These are phyloP conservation scores for Thereuonema tuberculata DNA, from an alignment of 1,140 invertebrate species.

Conservation along the genomic window DNA sequence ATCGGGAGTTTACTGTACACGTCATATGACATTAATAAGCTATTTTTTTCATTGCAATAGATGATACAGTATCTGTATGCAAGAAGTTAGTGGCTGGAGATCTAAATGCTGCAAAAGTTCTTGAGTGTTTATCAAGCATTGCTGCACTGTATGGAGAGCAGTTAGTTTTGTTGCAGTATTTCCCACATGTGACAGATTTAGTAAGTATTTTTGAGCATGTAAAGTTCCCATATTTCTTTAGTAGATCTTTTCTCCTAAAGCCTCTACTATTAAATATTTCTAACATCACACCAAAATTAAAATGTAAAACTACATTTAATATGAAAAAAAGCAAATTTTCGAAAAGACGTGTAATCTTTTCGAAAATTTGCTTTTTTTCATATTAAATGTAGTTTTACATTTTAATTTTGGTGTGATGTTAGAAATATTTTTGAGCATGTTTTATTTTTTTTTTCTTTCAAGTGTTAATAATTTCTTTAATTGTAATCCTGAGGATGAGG, in stretches of 20 bases:
- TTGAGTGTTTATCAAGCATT: conserved; percentile 75
- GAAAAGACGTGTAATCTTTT: too few relatives aligned
- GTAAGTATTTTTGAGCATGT: conserved; percentile 31
- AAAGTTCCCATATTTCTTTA: too few relatives aligned
- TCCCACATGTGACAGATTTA: conserved; percentile 75
- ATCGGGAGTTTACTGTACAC: too few relatives aligned
- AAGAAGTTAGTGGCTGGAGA: conserved; percentile 46
- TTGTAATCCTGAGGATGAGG: conserved; percentile 14
- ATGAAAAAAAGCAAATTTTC: too few relatives aligned
- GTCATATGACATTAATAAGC: background rate
- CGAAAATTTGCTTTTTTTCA: too few relatives aligned
- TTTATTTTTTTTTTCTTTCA: conserved; percentile 7
- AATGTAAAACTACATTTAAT: too few relatives aligned
- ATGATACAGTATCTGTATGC: conserved; percentile 4
- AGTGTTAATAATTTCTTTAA: conserved; percentile 7
- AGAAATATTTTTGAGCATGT: background rate
- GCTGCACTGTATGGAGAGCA: conserved; percentile 83
- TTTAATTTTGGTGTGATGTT: too few relatives aligned
- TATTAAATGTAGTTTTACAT: too few relatives aligned
- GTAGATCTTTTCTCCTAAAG: too few relatives aligned
- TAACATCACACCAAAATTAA: too few relatives aligned
- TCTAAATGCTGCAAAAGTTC: conserved; percentile 59
- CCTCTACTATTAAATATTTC: too few relatives aligned
- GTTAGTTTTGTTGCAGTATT: conserved; percentile 83
- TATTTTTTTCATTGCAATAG: background rate